A percentile compares a stretch with the other conserved stretches of the same genome.
Evolutionary conservation across 2,113 vertebrate species (phyloP).

Genomic region (Calypte anna): DNA sequence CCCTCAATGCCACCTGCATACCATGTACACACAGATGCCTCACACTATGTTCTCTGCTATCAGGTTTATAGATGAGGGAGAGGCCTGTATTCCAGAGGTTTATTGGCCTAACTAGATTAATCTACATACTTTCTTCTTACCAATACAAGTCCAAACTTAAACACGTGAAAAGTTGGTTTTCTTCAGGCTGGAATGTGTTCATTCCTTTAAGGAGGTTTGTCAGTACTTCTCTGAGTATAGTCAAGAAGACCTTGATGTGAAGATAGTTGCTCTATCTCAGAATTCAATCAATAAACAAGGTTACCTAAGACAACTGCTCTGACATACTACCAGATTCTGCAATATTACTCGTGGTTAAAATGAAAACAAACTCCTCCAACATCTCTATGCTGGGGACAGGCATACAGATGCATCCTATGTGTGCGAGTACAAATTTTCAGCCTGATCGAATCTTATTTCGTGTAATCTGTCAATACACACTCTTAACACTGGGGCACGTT

Average conservation of each 20-base stretch:
- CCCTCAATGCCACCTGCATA: not conserved
- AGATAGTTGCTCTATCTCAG: not conserved
- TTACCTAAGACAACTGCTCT: not conserved
- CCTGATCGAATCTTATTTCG: rapidly evolving
- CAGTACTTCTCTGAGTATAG: not conserved
- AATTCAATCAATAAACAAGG: not conserved
- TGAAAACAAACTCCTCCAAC: not conserved
- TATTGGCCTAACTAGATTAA: not conserved
- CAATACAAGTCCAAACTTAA: not conserved
- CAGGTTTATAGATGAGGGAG: not conserved
- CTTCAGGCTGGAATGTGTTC: not conserved
- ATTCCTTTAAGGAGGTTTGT: not conserved
- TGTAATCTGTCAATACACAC: rapidly evolving
- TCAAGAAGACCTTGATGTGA: not conserved
- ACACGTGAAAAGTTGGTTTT: not conserved
- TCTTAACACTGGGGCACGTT: rapidly evolving
- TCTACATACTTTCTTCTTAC: not conserved
- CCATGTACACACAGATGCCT: not conserved
- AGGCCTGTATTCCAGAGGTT: not conserved
- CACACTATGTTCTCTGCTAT: not conserved
- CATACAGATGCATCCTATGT: too few species aligned
- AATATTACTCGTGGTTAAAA: not conserved
- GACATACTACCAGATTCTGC: not conserved
- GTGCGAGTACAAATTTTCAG: not conserved
- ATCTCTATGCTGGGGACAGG: rapidly evolving